A percentile compares a stretch with the other conserved stretches of the same genome.
Evolutionary conservation across 1,140 invertebrate genomes (phyloP).

Genomic region (Sarcophaga peregrina): DNA sequence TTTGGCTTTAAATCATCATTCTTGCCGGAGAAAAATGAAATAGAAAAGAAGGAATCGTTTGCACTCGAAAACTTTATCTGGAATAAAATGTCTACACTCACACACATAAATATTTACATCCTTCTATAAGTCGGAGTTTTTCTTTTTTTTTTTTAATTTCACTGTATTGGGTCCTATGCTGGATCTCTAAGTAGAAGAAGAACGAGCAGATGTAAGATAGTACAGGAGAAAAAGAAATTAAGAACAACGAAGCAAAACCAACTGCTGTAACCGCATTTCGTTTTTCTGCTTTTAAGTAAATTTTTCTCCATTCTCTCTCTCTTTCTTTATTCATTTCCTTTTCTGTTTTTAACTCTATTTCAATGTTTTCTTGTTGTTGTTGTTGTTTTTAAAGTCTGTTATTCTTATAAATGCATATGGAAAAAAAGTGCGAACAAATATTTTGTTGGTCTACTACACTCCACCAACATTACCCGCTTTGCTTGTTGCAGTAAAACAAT

Average conservation of each 20-base stretch:
- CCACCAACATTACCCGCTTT: not conserved
- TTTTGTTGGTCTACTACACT: constrained; percentile 8
- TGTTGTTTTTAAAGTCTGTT: not conserved
- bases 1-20: constrained; percentile 4
- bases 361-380: not conserved
- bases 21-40: not conserved
- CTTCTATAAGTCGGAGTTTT: not conserved
- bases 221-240: too few relatives aligned
- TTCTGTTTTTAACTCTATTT: constrained; percentile 13
- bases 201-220: not conserved
- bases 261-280: constrained; percentile 17
- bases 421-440: constrained; percentile 23
- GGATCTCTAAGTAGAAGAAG: too few relatives aligned
- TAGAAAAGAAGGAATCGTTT: not conserved
- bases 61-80: not conserved
- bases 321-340: not conserved
- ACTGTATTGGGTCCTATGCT: not conserved
- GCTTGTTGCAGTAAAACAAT: not conserved
- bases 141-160: not conserved
- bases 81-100: not conserved
- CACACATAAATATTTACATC: not conserved
- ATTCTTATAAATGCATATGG: not conserved
- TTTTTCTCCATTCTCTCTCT: not conserved
- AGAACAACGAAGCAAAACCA: constrained; percentile 4
- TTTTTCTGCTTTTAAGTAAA: constrained; percentile 8